Evolutionary conservation across 1,140 invertebrate species (phyloP).

Genomic region (Eriocheir sinensis): DNA sequence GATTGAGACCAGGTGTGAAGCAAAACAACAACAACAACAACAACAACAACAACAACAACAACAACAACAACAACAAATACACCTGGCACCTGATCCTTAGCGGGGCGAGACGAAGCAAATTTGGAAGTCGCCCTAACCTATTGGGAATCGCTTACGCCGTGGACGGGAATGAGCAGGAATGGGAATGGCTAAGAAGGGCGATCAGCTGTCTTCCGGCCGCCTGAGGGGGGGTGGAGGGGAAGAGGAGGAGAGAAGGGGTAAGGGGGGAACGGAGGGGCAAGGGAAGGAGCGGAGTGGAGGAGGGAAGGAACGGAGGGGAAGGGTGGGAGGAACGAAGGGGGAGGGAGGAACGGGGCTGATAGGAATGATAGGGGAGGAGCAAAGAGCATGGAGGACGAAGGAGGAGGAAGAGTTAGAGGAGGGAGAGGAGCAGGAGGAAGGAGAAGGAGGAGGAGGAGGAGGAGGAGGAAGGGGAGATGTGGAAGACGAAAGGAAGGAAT

Average conservation of each 20-base stretch:
- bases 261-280: neutral
- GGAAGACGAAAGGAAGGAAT: neutral
- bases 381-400: neutral
- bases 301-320: neutral
- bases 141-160: conserved; percentile 71
- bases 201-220: conserved; percentile 75
- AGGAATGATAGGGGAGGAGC: neutral
- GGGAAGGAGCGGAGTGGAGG: neutral
- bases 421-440: neutral
- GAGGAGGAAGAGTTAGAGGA: neutral
- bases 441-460: neutral
- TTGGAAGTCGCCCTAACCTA: conserved; percentile 70
- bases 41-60: neutral
- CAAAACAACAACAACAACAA: too few species aligned
- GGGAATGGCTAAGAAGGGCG: conserved; percentile 72
- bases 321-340: neutral
- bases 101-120: conserved; percentile 72
- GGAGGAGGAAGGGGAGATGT: conserved; percentile 7
- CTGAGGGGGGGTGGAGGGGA: conserved; percentile 24
- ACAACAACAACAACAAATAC: too few species aligned
- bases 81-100: neutral
- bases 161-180: conserved; percentile 71
- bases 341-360: neutral
- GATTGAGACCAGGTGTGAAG: too few species aligned
- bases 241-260: neutral